These are phyloP conservation scores for Catharus minimus DNA, from an alignment of 2,113 vertebrate species.

Conservation along the genomic window DNA sequence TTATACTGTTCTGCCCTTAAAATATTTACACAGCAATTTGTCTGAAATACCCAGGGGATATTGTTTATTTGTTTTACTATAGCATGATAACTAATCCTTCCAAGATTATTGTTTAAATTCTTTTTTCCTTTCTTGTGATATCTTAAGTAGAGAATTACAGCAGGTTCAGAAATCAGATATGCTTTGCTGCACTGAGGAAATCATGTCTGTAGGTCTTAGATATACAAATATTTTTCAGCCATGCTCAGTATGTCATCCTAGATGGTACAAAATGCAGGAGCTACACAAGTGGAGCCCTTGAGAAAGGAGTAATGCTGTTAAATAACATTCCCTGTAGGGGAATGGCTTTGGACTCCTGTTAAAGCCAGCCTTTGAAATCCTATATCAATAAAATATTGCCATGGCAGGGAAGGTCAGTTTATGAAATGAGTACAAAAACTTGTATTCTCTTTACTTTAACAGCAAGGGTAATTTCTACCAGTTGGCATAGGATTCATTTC, in stretches of 20 bases:
- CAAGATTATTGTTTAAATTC: background rate
- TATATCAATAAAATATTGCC: conserved; percentile 60
- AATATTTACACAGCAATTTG: conserved; percentile 51
- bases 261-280: conserved; percentile 1
- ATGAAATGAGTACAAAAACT: conserved; percentile 59
- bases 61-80: conserved; percentile 46
- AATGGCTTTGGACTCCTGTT: conserved; percentile 29
- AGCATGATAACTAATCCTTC: conserved; percentile 8
- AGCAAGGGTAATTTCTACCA: conserved; percentile 69
- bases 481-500: conserved; percentile 77
- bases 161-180: conserved; percentile 34
- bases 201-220: conserved; percentile 38
- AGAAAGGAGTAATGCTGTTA: conserved; percentile 13
- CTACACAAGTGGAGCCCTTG: background rate
- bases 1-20: background rate
- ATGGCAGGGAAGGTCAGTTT: conserved; percentile 59
- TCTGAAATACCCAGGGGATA: conserved; percentile 16
- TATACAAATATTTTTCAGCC: background rate
- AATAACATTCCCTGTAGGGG: conserved; percentile 42
- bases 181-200: conserved; percentile 3
- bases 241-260: background rate
- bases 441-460: conserved; percentile 43
- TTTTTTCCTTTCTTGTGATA: conserved; percentile 15
- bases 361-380: conserved; percentile 69
- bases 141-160: conserved; percentile 13